A percentile compares a stretch with the other conserved stretches of the same genome.
Evolutionary conservation across 2,888 invertebrate genomes (phyloP).

Genomic region (Brachycybe producta): DNA sequence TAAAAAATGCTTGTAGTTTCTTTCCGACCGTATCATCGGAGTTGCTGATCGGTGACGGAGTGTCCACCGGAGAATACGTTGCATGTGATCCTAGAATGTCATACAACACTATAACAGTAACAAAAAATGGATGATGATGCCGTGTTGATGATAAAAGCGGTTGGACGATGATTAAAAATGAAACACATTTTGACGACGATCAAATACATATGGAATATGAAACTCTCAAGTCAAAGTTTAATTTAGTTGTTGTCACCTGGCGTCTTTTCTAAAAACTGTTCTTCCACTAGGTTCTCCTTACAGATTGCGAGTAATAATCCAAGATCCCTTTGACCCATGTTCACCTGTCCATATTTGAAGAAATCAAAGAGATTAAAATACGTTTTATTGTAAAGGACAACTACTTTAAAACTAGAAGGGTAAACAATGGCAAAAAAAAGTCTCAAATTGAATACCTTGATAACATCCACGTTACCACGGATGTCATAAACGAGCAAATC

Average conservation of each 20-base stretch:
- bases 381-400: not conserved
- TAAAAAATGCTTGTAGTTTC: constrained; percentile 59
- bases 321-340: constrained; percentile 60
- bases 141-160: too few species aligned
- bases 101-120: too few species aligned
- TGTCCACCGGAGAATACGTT: constrained; percentile 21
- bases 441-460: constrained; percentile 32
- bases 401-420: not conserved
- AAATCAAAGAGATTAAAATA: not conserved
- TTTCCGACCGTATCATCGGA: constrained; percentile 37
- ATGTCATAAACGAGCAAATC: constrained; percentile 44
- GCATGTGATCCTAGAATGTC: constrained; percentile 11
- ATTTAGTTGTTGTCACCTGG: constrained; percentile 20
- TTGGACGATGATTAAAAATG: too few species aligned
- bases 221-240: not conserved
- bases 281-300: constrained; percentile 50
- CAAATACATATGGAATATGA: too few species aligned
- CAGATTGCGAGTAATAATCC: constrained; percentile 56
- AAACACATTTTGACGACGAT: too few species aligned
- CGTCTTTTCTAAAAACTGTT: constrained; percentile 19
- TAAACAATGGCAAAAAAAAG: not conserved
- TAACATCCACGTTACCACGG: constrained; percentile 50
- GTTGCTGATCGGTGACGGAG: constrained; percentile 19
- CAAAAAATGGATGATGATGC: too few species aligned
- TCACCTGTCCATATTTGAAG: constrained; percentile 36